These are phyloP conservation scores for Xylota segnis DNA, from an alignment of 2,888 invertebrate genomes.

Conservation along the genomic window DNA sequence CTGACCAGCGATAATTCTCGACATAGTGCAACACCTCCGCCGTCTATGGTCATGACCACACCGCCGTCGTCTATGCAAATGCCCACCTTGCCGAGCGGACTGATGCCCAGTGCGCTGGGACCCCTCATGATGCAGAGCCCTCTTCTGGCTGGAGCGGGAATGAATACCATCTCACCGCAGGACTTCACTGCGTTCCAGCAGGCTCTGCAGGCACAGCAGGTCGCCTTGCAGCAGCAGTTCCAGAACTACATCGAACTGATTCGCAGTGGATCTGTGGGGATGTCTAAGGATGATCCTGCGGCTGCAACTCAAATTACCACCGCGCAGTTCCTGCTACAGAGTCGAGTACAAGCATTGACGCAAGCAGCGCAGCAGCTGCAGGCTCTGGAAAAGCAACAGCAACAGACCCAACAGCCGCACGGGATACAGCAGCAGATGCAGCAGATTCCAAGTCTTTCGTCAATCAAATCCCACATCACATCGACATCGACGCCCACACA, in stretches of 20 bases:
- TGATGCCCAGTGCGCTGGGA: slow-evolving; percentile 75
- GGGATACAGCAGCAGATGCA: slow-evolving; percentile 75
- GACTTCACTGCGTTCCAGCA: slow-evolving; percentile 83
- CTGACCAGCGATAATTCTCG: slow-evolving; percentile 83
- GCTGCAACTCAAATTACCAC: slow-evolving; percentile 83
- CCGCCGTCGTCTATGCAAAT: slow-evolving; percentile 65
- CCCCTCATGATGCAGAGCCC: slow-evolving; percentile 79
- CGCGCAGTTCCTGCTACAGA: slow-evolving; percentile 91
- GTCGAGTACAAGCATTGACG: slow-evolving; percentile 90
- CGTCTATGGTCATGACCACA: slow-evolving; percentile 78
- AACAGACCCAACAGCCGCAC: slow-evolving; percentile 77
- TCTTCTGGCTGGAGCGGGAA: slow-evolving; percentile 78
- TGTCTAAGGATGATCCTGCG: slow-evolving; percentile 82
- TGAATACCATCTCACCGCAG: slow-evolving; percentile 80
- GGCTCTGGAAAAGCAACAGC: slow-evolving; percentile 89
- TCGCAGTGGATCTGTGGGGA: slow-evolving; percentile 81
- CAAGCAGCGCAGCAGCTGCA: slow-evolving; percentile 94
- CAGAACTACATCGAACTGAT: slow-evolving; percentile 83
- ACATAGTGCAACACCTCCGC: slow-evolving; percentile 81
- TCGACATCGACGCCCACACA: slow-evolving; percentile 82
- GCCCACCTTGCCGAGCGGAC: slow-evolving; percentile 72
- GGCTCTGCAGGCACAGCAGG: slow-evolving; percentile 83
- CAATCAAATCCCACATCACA: slow-evolving; percentile 60
- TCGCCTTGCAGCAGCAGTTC: slow-evolving; percentile 83
- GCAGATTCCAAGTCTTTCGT: slow-evolving; percentile 77